phyloP scores from a whole-genome alignment of 2,113 vertebrate genomes.

The Campylomormyrus tamandua region DNA sequence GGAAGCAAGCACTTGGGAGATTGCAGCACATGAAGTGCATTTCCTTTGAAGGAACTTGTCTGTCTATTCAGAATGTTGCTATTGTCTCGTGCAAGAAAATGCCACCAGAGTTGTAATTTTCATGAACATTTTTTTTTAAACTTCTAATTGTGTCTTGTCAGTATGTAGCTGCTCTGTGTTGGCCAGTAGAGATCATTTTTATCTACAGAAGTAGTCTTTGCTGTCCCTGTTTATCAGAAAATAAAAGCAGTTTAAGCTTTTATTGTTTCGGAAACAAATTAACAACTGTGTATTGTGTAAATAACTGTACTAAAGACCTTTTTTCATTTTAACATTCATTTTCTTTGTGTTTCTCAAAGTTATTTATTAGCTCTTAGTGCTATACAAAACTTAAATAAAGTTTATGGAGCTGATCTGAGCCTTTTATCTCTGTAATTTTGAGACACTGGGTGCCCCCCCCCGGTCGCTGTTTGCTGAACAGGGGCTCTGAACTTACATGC shows the following conservation, averaged over 20 bases:
- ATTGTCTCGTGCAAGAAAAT: conserved; percentile 33
- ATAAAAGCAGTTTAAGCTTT: conserved; percentile 32
- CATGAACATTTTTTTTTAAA: conserved; percentile 25
- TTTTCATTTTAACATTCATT: conserved; percentile 31
- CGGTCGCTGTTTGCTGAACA: neutral
- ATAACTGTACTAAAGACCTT: conserved; percentile 40
- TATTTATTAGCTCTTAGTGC: conserved; percentile 69
- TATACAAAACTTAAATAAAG: conserved; percentile 70
- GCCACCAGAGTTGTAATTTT: conserved; percentile 21
- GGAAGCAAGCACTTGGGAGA: neutral
- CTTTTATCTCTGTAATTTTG: conserved; percentile 18
- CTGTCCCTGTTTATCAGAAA: conserved; percentile 33
- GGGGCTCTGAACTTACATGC: neutral
- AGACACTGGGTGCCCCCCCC: neutral
- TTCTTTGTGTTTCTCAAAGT: conserved; percentile 29
- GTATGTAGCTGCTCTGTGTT: conserved; percentile 39
- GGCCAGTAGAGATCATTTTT: conserved; percentile 32
- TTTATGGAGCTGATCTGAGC: conserved; percentile 48
- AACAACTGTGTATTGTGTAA: conserved; percentile 44
- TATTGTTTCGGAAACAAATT: conserved; percentile 39
- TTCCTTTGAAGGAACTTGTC: conserved; percentile 17
- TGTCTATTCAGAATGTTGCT: conserved; percentile 26
- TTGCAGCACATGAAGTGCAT: neutral
- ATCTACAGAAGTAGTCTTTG: conserved; percentile 19
- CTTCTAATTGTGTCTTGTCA: conserved; percentile 33